Base-by-base conservation (phyloP, 2,113 vertebrate species). In the Cygnus buccinator region DNA sequence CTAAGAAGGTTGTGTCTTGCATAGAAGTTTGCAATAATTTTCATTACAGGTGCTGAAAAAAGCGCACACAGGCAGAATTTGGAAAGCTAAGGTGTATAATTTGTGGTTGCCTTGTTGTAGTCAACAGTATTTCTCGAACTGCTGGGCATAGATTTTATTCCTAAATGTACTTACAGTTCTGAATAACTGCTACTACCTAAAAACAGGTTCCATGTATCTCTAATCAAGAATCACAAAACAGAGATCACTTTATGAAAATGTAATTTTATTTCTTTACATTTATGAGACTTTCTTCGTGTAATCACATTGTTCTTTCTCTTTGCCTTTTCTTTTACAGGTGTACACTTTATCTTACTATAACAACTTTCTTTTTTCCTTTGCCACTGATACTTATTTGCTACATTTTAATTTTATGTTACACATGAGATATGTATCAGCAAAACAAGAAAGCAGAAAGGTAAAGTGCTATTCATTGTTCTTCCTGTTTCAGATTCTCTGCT, bases 351-450 rank as follows among this genome's bases (percentile, higher is more conserved):
- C 94, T 98, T 87, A 97, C 90, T 9, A 78, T 97, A 92, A 96
- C 91, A 46, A 97, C 97, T 55, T 98, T 98, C 72, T 98, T 98
- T 95, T 97, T 97, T 67, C 97, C 97, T 74, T 97, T 98, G 85
- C 96, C 96, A 19, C 89, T 97, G 48, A 96, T 98, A 93, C 61
- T 98, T 84, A 72, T 94, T 59, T 97, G 78, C 81, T 98, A 96
- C 84, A 95, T 98, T 93, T 97, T 98, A 94, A 98, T 98, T 97
- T 95, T 98, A 70, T 97, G 87, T 86, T 98, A 96, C 68, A 94
- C 79, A 3, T 97, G 94, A 96, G 93, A 97, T 44, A 96, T 87
- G 72, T 97, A 98, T 89, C 94, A 97, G 74, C 97, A 97, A 91
- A 98, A 98, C 91, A 97, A 98, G 74, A 96, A 97, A 94, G 91